Percentiles rank a stretch among this genome's conserved stretches.
Conservation (phyloP, 2,113 vertebrate species). For the Tetrax tetrax region DNA sequence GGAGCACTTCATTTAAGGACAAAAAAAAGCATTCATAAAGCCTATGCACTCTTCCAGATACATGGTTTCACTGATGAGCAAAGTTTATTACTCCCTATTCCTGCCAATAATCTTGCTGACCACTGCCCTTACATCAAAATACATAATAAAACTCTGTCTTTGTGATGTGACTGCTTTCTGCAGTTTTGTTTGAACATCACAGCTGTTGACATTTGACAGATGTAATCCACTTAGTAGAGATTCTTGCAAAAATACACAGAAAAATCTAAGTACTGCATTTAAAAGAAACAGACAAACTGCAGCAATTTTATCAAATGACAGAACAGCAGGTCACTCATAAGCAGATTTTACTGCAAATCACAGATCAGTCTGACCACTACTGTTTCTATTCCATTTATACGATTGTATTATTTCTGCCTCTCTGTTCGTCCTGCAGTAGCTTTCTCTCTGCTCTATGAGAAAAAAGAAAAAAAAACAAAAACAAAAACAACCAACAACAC, state of each 20-base stretch:
- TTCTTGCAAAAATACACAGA: background rate
- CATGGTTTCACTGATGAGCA: background rate
- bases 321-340: background rate
- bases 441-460: background rate
- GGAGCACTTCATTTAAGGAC: background rate
- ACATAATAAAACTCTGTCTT: background rate
- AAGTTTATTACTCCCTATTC: background rate
- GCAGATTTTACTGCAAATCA: background rate
- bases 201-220: background rate
- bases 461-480: background rate
- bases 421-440: background rate
- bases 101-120: background rate
- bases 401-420: background rate
- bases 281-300: background rate
- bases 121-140: background rate
- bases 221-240: background rate
- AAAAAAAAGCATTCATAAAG: background rate
- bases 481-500: background rate
- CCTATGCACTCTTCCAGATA: background rate
- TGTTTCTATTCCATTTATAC: background rate
- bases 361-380: background rate
- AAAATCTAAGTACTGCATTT: background rate
- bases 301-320: background rate
- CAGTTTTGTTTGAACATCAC: background rate
- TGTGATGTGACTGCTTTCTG: background rate